Evolutionary conservation across 2,113 vertebrate genomes (phyloP), one percentile per base, ranked within the genome.

Genomic region (Copsychus sechellarum): DNA sequence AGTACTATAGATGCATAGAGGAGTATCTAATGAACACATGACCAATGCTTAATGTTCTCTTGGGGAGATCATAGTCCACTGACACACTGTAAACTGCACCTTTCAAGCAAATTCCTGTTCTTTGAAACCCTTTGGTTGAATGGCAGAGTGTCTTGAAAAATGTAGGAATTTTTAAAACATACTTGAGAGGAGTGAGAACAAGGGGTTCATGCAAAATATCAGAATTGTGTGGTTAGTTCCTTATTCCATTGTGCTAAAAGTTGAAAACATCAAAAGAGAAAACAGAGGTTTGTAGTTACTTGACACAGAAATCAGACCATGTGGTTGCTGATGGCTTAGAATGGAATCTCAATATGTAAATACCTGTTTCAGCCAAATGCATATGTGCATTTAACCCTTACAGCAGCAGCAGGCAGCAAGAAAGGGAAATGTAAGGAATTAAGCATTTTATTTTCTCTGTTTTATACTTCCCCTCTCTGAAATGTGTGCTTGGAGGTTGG

Each of bases 391-490:
- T 81, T 62, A 65, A 45, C 38, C 24, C 17, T 78, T 76, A 26
- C 8, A 81, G 23, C 26, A 84, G 33, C 15, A 45, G 16, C 12
- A 28, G 29, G 51, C 69, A 93, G n/a, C 43, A 36, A 60, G 64
- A 85, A 45, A 81, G 67, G 65, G 45, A 36, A 73, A 21, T 14
- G 33, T 50, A 47, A 92, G 33, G 57, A 82, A 29, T n/a, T 33
- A 28, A 28, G 4, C 3, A 2, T 85, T 42, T 80, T 64, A 42
- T 64, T 64, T 36, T 72, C 64, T 29, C 42, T 65, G 66, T 93
- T 78, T 97, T 93, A 92, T 18, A 38, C 54, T 84, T 72, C 25
- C 23, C 12, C 28, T 95, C 25, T 47, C 25, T 34, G 64, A 92
- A 73, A 61, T 14, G 40, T 16, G 3, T 14, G n/a, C 6, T 33